Percentiles rank a stretch among this genome's conserved stretches.
Evolutionary conservation across 2,797 vertebrate genomes (phyloP).

Genomic region (Pachyuromys duprasi): DNA sequence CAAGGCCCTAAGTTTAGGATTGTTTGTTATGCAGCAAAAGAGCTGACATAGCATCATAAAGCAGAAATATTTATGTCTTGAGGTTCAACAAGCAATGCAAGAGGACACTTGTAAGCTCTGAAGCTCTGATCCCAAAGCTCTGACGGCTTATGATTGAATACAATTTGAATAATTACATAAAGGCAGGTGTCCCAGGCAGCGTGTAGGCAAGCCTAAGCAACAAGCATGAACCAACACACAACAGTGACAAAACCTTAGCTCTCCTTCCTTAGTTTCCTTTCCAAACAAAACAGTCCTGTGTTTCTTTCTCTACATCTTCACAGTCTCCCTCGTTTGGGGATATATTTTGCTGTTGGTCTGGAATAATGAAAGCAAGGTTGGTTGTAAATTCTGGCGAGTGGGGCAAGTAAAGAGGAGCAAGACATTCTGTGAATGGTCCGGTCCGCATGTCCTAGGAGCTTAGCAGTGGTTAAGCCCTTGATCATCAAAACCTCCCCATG

Average conservation of each 20-base stretch:
- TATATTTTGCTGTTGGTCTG: background rate
- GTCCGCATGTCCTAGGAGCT: background rate
- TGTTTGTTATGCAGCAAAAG: slow-evolving; percentile 42
- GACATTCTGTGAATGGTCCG: background rate
- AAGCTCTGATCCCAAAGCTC: background rate
- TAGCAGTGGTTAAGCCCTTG: background rate
- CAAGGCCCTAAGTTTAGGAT: background rate
- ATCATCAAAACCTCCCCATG: background rate
- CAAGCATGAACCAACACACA: background rate
- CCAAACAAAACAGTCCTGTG: background rate
- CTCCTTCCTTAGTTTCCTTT: slow-evolving; percentile 15
- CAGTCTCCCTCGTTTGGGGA: background rate
- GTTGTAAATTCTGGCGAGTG: background rate
- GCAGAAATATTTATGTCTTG: slow-evolving; percentile 44
- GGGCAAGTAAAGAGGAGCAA: background rate
- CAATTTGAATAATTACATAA: slow-evolving; percentile 31
- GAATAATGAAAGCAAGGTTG: background rate
- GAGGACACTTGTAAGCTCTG: background rate
- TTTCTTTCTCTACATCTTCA: background rate
- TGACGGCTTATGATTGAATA: background rate
- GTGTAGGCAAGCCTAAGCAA: background rate
- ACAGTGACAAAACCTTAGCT: background rate
- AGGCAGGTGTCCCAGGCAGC: background rate
- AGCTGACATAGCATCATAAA: background rate
- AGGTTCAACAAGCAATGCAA: slow-evolving; percentile 26